Evolutionary conservation across 2,888 invertebrate species (phyloP).

Genomic region (Epinotia bilunana): DNA sequence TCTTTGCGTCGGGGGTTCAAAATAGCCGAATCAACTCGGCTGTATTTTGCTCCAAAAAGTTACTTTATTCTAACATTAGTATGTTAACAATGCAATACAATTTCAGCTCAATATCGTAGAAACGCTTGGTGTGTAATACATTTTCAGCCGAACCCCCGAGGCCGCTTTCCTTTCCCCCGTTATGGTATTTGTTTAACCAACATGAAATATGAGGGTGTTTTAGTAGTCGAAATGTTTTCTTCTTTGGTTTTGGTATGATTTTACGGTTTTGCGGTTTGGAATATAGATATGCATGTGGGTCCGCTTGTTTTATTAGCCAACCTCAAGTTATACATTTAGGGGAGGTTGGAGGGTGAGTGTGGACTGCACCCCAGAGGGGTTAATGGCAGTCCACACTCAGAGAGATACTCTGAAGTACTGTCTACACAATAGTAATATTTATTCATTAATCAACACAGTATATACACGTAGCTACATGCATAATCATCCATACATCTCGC

Average conservation of each 20-base stretch:
- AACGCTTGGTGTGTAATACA: conserved; percentile 4
- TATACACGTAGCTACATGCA: too few species aligned
- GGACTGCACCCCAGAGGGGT: too few species aligned
- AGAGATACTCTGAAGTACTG: too few species aligned
- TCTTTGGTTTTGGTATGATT: background rate
- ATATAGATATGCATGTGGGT: background rate
- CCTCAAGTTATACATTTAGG: too few species aligned
- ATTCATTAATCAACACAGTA: too few species aligned
- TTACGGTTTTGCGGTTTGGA: background rate
- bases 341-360: too few species aligned
- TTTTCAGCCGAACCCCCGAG: background rate
- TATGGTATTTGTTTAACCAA: conserved; percentile 17
- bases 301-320: too few species aligned
- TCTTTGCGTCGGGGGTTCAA: too few species aligned
- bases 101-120: background rate
- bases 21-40: background rate
- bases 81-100: conserved; percentile 13
- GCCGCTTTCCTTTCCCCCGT: background rate
- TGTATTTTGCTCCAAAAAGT: background rate
- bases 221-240: background rate
- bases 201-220: conserved; percentile 17
- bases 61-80: background rate
- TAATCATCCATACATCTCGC: too few species aligned
- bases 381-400: too few species aligned
- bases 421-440: too few species aligned